phyloP scores from a whole-genome alignment of 1,140 invertebrate species.

The Venturia canescens region DNA sequence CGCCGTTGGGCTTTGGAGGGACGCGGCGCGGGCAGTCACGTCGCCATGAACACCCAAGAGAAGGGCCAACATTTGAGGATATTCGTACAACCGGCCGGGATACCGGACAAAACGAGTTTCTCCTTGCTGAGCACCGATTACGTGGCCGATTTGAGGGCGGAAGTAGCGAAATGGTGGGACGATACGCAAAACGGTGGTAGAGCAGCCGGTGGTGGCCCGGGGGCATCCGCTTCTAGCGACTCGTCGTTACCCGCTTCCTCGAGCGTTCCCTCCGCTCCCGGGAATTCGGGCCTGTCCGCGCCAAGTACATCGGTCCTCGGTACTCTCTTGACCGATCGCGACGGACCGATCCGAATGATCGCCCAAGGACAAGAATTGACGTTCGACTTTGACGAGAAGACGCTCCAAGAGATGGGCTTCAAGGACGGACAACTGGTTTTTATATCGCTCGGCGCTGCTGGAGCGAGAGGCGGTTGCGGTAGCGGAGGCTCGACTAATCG shows the following conservation, averaged over 20 bases:
- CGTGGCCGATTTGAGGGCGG: conserved; percentile 93
- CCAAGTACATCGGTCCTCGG: conserved; percentile 77
- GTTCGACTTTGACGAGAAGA: conserved; percentile 95
- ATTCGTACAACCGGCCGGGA: conserved; percentile 90
- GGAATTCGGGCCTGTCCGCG: conserved; percentile 50
- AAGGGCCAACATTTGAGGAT: conserved; percentile 83
- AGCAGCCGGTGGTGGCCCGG: conserved; percentile 50
- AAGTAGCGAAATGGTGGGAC: conserved; percentile 96
- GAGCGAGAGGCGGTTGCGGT: conserved; percentile 79
- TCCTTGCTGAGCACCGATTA: conserved; percentile 89
- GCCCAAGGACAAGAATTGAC: conserved; percentile 95
- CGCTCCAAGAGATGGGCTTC: conserved; percentile 91
- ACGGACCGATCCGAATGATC: conserved; percentile 91
- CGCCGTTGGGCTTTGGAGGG: conserved; percentile 90
- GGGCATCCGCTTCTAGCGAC: conserved; percentile 45
- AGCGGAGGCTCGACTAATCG: conserved; percentile 77
- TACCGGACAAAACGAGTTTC: conserved; percentile 86
- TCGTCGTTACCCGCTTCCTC: conserved; percentile 35
- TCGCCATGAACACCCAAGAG: conserved; percentile 80
- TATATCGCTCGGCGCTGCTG: conserved; percentile 87
- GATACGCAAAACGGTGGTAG: conserved; percentile 69
- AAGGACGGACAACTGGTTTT: conserved; percentile 94
- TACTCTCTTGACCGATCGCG: conserved; percentile 81
- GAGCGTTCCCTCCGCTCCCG: not conserved
- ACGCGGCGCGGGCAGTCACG: conserved; percentile 84